Percentiles rank a stretch among this genome's conserved stretches.
phyloP scores from a whole-genome alignment of 2,797 vertebrate species.

The Sylvia borin region DNA sequence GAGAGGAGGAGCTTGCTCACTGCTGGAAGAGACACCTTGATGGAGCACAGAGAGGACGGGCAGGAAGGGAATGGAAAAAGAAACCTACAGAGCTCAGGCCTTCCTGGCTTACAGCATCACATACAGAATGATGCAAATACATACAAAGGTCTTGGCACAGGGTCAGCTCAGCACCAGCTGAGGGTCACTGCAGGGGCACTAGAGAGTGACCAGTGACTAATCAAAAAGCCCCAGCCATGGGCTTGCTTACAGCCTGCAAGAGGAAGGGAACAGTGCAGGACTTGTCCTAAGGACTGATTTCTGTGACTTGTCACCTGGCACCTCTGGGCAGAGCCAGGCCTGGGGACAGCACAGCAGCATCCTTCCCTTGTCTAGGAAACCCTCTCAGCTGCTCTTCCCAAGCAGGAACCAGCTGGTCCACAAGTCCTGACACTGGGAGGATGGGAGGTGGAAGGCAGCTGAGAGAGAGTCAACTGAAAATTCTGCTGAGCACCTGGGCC shows the following conservation, averaged over 20 bases:
- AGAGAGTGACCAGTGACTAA: not conserved
- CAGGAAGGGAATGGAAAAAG: not conserved
- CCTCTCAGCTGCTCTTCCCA: not conserved
- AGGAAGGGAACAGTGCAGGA: not conserved
- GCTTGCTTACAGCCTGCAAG: not conserved
- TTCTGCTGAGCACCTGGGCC: not conserved
- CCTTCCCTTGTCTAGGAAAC: accelerated
- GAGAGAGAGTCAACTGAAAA: not conserved
- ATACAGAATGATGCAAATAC: not conserved
- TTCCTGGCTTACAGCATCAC: not conserved
- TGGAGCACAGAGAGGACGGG: not conserved
- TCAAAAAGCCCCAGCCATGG: not conserved
- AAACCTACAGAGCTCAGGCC: not conserved
- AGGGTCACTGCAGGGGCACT: accelerated
- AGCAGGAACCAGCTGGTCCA: not conserved
- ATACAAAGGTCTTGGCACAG: not conserved
- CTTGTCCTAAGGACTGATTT: not conserved
- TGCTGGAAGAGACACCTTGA: not conserved
- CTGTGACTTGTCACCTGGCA: not conserved
- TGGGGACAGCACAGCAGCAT: not conserved
- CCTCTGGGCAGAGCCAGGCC: not conserved
- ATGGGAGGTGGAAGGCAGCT: not conserved
- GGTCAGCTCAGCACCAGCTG: not conserved
- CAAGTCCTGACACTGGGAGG: not conserved
- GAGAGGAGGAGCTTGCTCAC: not conserved